A percentile compares a stretch with the other conserved stretches of the same genome.
phyloP scores from a whole-genome alignment of 2,113 vertebrate genomes.

The Vidua chalybeata region DNA sequence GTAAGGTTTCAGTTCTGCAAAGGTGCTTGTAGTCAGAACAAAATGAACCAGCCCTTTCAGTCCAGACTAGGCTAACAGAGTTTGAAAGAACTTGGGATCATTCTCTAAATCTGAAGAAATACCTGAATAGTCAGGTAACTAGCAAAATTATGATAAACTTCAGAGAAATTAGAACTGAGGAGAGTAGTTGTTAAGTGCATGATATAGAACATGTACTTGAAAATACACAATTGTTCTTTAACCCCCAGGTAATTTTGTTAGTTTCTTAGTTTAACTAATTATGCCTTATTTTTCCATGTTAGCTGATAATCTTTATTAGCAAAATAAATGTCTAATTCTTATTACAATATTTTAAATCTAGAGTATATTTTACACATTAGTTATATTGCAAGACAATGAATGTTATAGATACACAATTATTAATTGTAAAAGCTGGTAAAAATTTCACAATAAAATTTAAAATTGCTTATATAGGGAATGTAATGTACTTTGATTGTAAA shows the following conservation, averaged over 20 bases:
- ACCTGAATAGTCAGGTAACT: not conserved
- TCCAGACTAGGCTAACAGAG: not conserved
- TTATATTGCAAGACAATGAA: not conserved
- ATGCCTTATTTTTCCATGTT: not conserved
- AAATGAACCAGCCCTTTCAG: not conserved
- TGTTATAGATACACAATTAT: not conserved
- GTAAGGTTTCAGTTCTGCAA: not conserved
- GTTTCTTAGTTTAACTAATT: not conserved
- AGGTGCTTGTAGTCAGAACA: not conserved
- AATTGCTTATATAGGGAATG: not conserved
- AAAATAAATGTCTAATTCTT: not conserved
- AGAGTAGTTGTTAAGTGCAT: not conserved
- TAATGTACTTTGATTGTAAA: not conserved
- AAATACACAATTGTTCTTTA: not conserved
- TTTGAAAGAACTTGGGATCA: not conserved
- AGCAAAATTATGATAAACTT: not conserved
- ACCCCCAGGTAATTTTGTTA: not conserved
- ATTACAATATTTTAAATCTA: not conserved
- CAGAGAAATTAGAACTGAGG: not conserved
- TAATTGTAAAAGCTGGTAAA: not conserved
- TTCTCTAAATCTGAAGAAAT: not conserved
- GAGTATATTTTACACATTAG: not conserved
- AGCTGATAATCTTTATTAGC: not conserved
- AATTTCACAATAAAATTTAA: not conserved
- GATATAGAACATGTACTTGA: not conserved